Conservation (phyloP, 2,888 invertebrate species). For the Agrotis ipsilon region DNA sequence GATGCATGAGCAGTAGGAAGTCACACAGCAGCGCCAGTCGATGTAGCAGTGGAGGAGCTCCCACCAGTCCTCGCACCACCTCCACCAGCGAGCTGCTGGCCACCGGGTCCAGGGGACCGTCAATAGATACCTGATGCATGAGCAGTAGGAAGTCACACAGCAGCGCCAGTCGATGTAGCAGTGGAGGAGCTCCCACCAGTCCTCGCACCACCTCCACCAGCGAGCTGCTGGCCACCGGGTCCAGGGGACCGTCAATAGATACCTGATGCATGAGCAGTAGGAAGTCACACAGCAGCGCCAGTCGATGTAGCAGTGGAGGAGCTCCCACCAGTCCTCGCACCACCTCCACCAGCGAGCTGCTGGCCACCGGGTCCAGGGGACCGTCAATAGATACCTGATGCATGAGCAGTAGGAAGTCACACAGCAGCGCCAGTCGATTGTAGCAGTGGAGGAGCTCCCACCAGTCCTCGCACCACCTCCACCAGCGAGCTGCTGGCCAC, state of each 20-base stretch:
- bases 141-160: slow-evolving; percentile 93
- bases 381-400: slow-evolving; percentile 91
- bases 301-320: slow-evolving; percentile 92
- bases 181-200: slow-evolving; percentile 92
- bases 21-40: slow-evolving; percentile 93
- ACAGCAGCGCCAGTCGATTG: slow-evolving; percentile 92
- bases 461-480: slow-evolving; percentile 91
- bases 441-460: slow-evolving; percentile 92
- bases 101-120: slow-evolving; percentile 68
- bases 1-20: slow-evolving; percentile 94
- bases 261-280: slow-evolving; percentile 93
- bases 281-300: slow-evolving; percentile 93
- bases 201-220: slow-evolving; percentile 92
- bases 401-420: slow-evolving; percentile 93
- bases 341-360: slow-evolving; percentile 88
- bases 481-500: slow-evolving; percentile 83
- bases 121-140: slow-evolving; percentile 91
- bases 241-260: too few relatives aligned
- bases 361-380: slow-evolving; percentile 71
- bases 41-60: slow-evolving; percentile 92
- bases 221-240: slow-evolving; percentile 75
- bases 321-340: slow-evolving; percentile 91
- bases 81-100: slow-evolving; percentile 86
- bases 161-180: slow-evolving; percentile 92
- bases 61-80: slow-evolving; percentile 91